Evolutionary conservation across 2,113 vertebrate genomes (phyloP).

Genomic region (Platycercus adscitus): DNA sequence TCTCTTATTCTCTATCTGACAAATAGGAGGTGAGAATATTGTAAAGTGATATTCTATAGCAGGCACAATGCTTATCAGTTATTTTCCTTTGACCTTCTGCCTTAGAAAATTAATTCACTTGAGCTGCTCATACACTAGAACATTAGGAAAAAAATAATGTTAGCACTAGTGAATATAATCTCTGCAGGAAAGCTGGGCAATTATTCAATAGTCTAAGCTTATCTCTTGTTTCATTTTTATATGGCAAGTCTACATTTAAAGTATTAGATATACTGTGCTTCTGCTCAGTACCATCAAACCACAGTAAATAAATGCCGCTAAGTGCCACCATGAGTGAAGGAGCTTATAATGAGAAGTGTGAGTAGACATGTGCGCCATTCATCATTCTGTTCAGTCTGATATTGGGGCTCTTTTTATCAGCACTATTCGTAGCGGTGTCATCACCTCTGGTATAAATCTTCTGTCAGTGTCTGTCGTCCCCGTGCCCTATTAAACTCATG

Average conservation of each 20-base stretch:
- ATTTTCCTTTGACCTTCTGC: slow-evolving; percentile 81
- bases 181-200: slow-evolving; percentile 77
- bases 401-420: slow-evolving; percentile 93
- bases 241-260: slow-evolving; percentile 77
- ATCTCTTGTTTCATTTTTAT: slow-evolving; percentile 85
- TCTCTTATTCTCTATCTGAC: slow-evolving; percentile 68
- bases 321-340: slow-evolving; percentile 85
- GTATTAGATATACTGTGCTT: slow-evolving; percentile 74
- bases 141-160: slow-evolving; percentile 77
- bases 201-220: slow-evolving; percentile 81
- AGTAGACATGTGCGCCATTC: slow-evolving; percentile 85
- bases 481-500: slow-evolving; percentile 86
- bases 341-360: slow-evolving; percentile 91
- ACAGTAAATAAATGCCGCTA: slow-evolving; percentile 80
- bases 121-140: slow-evolving; percentile 69
- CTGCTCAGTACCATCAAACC: slow-evolving; percentile 71
- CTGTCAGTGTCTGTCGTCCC: slow-evolving; percentile 82
- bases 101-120: slow-evolving; percentile 83
- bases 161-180: slow-evolving; percentile 81
- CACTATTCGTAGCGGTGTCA: slow-evolving; percentile 91
- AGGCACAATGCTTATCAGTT: slow-evolving; percentile 79
- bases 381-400: slow-evolving; percentile 87
- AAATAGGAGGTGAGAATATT: slow-evolving; percentile 57
- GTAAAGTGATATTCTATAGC: slow-evolving; percentile 74
- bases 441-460: slow-evolving; percentile 93